Percentiles rank a stretch among this genome's conserved stretches.
Evolutionary conservation across 2,888 invertebrate species (phyloP).

Genomic region (Meteorus cinctellus): DNA sequence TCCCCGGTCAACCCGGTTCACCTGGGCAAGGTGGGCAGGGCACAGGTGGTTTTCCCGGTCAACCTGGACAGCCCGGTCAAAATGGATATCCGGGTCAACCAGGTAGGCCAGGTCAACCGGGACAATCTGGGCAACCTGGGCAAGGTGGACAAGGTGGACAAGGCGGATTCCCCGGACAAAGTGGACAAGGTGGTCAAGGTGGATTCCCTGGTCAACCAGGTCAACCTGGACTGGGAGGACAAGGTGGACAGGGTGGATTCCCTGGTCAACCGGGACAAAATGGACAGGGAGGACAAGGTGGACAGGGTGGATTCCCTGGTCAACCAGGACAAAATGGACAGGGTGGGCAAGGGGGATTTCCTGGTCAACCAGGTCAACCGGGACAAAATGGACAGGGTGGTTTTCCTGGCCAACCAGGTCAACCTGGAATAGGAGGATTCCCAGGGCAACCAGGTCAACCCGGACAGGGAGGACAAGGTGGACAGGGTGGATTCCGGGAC

Average conservation of each 20-base stretch:
- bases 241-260: too few species aligned
- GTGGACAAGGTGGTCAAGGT: not conserved
- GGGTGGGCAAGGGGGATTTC: not conserved
- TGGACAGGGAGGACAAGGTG: too few species aligned
- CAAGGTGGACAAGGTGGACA: conserved; percentile 40
- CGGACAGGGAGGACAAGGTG: conserved; percentile 3
- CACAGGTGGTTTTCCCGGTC: conserved; percentile 24
- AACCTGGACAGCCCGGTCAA: conserved; percentile 3
- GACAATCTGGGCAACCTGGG: conserved; percentile 42
- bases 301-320: not conserved
- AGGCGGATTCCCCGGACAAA: not conserved
- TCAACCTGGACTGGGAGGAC: too few species aligned
- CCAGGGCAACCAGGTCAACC: not conserved
- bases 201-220: not conserved
- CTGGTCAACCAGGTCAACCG: not conserved
- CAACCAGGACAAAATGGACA: conserved; percentile 33
- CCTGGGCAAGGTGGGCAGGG: not conserved
- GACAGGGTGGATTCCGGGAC: conserved; percentile 41
- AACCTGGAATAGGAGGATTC: too few species aligned
- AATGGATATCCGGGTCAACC: conserved; percentile 2
- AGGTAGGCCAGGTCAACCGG: not conserved
- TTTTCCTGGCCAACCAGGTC: too few species aligned
- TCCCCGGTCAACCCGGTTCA: conserved; percentile 30
- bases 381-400: too few species aligned
- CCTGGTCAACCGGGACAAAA: too few species aligned